Base-by-base conservation (phyloP, 2,113 vertebrate genomes). In the Petroica traversi region DNA sequence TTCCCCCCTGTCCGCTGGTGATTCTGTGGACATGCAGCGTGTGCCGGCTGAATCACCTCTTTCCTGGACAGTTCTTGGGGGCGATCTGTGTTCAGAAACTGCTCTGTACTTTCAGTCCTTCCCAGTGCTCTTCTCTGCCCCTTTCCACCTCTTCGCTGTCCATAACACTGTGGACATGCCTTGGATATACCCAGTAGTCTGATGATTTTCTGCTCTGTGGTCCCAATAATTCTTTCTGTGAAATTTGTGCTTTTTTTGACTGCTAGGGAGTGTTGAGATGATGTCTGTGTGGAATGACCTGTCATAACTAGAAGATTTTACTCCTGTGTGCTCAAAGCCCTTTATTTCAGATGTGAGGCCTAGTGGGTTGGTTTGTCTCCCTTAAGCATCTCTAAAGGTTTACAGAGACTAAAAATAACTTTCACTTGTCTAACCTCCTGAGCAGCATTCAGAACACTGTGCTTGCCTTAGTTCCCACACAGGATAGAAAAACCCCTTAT, bases 1-100 rank as follows among this genome's bases (percentile, higher is more conserved):
- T 26, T 22, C 16, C 11, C 5, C 7, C 25, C 57, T 43, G 31
- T n/a, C 24, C 1, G 0, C 8, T 19, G 16, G 12, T 71, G 48
- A 36, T 64, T 84, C 68, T 71, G 28, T 38, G 38, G n/a, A 28
- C 24, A 25, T 36, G 28, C 7, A 4, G 13, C 0, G 0, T 14
- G 14, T 48, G 25, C 46, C 12, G 33, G 12, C 51, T 24, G 23
- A 66, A 48, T 33, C 12, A 16, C 10, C 6, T 52, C 41, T 66
- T 88, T 40, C 34, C 29, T 11, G 34, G 34, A 26, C 12, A 33
- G 43, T 9, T 82, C 55, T 78, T 85, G 9, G 8, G 13, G 6
- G 3, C 1, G 5, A 29, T 33, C 26, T 69, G 29, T 64, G 48
- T 36, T 71, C 36, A 28, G 33, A 85, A 82, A n/a, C 19, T 5